Evolutionary conservation across 2,888 invertebrate genomes (phyloP), one percentile per base, ranked within the genome.

Genomic region (Lasioglossum oenotherae): DNA sequence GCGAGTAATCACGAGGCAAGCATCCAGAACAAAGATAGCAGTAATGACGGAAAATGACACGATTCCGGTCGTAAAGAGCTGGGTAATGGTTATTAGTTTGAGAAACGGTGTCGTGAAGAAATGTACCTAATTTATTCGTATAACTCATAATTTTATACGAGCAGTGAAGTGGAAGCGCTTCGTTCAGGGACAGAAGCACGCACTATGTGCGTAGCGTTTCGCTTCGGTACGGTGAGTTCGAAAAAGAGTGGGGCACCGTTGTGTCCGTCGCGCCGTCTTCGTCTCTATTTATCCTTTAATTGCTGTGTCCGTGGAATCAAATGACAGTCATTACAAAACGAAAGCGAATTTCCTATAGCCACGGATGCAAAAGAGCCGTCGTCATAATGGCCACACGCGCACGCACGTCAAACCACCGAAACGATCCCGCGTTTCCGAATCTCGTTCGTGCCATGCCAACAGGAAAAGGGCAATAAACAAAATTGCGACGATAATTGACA

Each of bases 311-410:
- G 46, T 41, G 41, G 14, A 19, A 44, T 23, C 4, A 74, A 64
- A 75, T 72, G 38, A 72, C 53, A 16, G 80, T 78, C 53, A 80
- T 87, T 76, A 84, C 6, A 41, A n/a, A 57, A 74, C 31, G 77
- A 86, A 67, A n/a, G 41, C 14, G 71, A 71, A 49, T 53, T n/a
- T 85, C 44, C 60, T 71, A 71, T 41, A n/a, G 27, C 23, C 38
- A 44, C 16, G 35, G 67, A 67, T n/a, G 38, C 23, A 35, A 35
- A n/a, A 38, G 57, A 31, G 31, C 60, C 60, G 27, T 16, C 60
- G 74, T n/a, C 76, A 49, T 84, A 84, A 84, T 84, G 73, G 69
- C 10, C 64, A 19, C 35, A 53, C 60, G 71, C 74, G 44, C 82
- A 83, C 44, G 73, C 41, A 44, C 27, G 41, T 12, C 38, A 41